Percentiles rank a stretch among this genome's conserved stretches.
These are phyloP conservation scores for Heloderma charlesbogerti DNA, from an alignment of 2,113 vertebrate genomes.

Conservation along the genomic window DNA sequence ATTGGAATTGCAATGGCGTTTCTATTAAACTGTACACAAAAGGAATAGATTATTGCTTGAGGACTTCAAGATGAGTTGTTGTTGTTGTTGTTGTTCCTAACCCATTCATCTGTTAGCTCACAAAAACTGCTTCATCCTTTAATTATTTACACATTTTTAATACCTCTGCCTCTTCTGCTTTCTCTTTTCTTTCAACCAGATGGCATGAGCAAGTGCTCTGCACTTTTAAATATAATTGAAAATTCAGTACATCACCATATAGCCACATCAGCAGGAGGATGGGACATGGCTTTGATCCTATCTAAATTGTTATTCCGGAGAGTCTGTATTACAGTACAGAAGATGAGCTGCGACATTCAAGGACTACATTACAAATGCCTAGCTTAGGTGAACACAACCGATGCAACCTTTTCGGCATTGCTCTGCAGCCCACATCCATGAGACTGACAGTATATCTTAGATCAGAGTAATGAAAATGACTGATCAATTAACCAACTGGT, in stretches of 20 bases:
- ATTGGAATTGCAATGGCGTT: not conserved
- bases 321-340: not conserved
- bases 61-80: not conserved
- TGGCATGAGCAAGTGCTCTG: not conserved
- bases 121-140: not conserved
- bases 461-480: slow-evolving; percentile 1
- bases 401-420: not conserved
- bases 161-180: not conserved
- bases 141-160: slow-evolving; percentile 8
- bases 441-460: slow-evolving; percentile 18
- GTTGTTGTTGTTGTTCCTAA: too few relatives aligned
- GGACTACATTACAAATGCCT: not conserved
- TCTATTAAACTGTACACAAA: not conserved
- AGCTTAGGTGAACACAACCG: not conserved
- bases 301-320: slow-evolving; percentile 29
- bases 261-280: slow-evolving; percentile 14
- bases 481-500: not conserved
- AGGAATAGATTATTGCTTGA: not conserved
- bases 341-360: slow-evolving; percentile 10
- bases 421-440: not conserved
- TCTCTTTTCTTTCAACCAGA: slow-evolving; percentile 14
- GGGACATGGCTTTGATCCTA: slow-evolving; percentile 12
- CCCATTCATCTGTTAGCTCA: too few relatives aligned
- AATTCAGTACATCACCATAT: slow-evolving; percentile 26
- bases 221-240: slow-evolving; percentile 28